Evolutionary conservation across 2,797 vertebrate species (phyloP).

Genomic region (Apogon talboti): DNA sequence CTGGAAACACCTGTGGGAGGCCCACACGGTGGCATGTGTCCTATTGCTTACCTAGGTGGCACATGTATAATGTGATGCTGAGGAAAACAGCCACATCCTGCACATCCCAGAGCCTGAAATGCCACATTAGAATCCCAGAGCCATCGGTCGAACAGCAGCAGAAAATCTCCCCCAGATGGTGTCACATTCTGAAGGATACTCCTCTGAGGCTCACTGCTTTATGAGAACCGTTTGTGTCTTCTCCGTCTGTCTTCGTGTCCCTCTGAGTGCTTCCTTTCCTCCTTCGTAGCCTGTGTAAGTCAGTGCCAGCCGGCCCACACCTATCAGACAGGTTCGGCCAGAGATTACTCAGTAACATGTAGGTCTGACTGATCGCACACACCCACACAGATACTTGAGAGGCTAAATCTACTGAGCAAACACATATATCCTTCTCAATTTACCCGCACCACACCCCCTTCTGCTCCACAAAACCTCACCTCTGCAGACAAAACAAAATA

Average conservation of each 20-base stretch:
- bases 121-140: slow-evolving; percentile 81
- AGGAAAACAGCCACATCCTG: slow-evolving; percentile 75
- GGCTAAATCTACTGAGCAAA: not conserved
- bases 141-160: slow-evolving; percentile 57
- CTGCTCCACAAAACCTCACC: slow-evolving; percentile 4
- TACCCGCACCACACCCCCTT: not conserved
- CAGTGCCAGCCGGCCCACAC: slow-evolving; percentile 53
- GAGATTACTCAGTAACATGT: slow-evolving; percentile 60
- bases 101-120: slow-evolving; percentile 65
- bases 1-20: not conserved
- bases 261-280: slow-evolving; percentile 16
- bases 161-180: slow-evolving; percentile 57
- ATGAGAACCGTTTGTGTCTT: not conserved
- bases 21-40: not conserved
- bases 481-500: slow-evolving; percentile 12
- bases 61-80: slow-evolving; percentile 76
- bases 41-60: slow-evolving; percentile 81
- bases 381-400: slow-evolving; percentile 8
- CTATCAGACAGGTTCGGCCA: slow-evolving; percentile 72
- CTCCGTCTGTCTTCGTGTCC: not conserved
- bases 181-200: slow-evolving; percentile 39
- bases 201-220: slow-evolving; percentile 4
- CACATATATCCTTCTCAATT: slow-evolving; percentile 2
- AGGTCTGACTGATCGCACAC: slow-evolving; percentile 1
- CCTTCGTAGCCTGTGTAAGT: slow-evolving; percentile 51